Base-by-base conservation (phyloP, 92 coral and sea anemone genomes). In the Isaurus tuberculatus region DNA sequence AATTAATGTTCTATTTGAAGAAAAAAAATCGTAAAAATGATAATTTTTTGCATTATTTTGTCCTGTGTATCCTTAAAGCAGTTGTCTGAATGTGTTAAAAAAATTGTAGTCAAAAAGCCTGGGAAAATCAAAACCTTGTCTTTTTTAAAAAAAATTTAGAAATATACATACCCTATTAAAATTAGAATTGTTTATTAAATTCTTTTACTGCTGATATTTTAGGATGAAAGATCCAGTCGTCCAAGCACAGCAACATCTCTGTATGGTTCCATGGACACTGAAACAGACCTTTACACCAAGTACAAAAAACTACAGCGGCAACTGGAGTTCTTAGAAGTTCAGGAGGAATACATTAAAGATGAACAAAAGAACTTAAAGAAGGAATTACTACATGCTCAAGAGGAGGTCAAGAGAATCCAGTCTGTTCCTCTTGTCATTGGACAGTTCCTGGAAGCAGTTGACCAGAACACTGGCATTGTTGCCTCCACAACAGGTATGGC, bases 391-490 rank as follows among this genome's bases (percentile, higher is more conserved):
- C 99, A 97, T 80, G 99, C 99, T 2, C 99, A 97, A 70, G 99
- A 97, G 75, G 99, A 97, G 79, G 99, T 97, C 40, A 97, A 97
- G 79, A 91, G 99, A 68, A 97, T 97, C 65, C 99, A 97, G 90
- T 97, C 99, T 16, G 99, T 97, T 2, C 99, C 99, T 0, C 79
- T 97, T 55, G 99, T 97, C 49, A 97, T 97, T 89, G 99, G 99
- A n/a, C 99, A 97, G 90, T 97, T 97, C 75, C 69, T 97, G 69
- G 99, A 97, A 73, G 99, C 99, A 32, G 98, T 97, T 16, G 99
- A 97, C 80, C 99, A 97, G 68, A 97, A 92, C 72, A 97, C 99
- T 19, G 99, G 99, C 77, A 97, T 97, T 92, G 99, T 97, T 58
- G 99, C 95, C 22, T 97, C 99, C 0, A 97, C 99, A 16, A 97